Percentiles rank a stretch among this genome's conserved stretches.
phyloP scores from a whole-genome alignment of 2,797 vertebrate species.

The Diplodus puntazzo region DNA sequence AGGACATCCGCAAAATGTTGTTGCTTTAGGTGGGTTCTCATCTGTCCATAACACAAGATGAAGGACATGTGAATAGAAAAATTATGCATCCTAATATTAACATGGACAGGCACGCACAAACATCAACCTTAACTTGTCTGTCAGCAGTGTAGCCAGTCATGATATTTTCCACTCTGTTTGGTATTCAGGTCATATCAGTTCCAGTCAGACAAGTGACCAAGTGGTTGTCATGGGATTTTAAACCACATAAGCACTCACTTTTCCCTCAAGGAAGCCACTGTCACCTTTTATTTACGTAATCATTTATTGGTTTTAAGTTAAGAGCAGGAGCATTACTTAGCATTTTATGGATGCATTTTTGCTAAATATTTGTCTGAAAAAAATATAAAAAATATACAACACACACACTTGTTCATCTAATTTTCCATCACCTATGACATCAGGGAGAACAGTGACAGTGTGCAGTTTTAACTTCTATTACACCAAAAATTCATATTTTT shows the following conservation, averaged over 20 bases:
- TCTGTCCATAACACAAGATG: slow-evolving; percentile 27
- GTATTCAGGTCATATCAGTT: slow-evolving; percentile 69
- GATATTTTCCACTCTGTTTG: slow-evolving; percentile 67
- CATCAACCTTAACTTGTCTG: slow-evolving; percentile 46
- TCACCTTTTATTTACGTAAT: slow-evolving; percentile 40
- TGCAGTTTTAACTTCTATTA: slow-evolving; percentile 5
- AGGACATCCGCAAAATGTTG: not conserved
- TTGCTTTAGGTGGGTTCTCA: slow-evolving; percentile 3
- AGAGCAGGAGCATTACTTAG: not conserved
- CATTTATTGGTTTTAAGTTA: slow-evolving; percentile 4
- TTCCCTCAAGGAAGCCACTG: slow-evolving; percentile 56
- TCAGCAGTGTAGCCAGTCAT: slow-evolving; percentile 57
- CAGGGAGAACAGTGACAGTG: not conserved
- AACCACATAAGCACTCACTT: slow-evolving; percentile 50
- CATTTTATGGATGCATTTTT: not conserved
- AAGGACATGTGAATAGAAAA: slow-evolving; percentile 36
- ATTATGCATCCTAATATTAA: slow-evolving; percentile 36
- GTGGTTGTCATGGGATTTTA: slow-evolving; percentile 52
- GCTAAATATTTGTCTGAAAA: not conserved
- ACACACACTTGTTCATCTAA: not conserved
- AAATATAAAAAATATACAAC: not conserved
- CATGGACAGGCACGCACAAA: slow-evolving; percentile 49
- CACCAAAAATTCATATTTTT: not conserved
- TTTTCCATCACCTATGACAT: not conserved
- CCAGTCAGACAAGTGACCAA: slow-evolving; percentile 62